A percentile compares a stretch with the other conserved stretches of the same genome.
Conservation (phyloP, 1,140 invertebrate species). For the Patella vulgata region DNA sequence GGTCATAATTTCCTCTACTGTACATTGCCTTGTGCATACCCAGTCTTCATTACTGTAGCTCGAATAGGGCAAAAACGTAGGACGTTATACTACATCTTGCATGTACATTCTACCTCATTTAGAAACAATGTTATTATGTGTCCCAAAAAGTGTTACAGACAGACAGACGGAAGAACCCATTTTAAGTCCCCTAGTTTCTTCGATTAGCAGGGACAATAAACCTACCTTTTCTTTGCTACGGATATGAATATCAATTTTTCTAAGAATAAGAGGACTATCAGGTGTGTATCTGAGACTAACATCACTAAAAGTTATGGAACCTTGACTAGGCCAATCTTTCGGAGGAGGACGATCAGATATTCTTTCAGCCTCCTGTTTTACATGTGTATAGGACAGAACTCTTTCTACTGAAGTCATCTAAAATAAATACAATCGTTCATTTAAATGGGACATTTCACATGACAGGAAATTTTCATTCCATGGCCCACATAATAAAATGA, state of each 20-base stretch:
- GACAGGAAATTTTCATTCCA: too few species aligned
- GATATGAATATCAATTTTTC: constrained; percentile 77
- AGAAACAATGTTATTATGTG: too few species aligned
- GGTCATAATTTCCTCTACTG: too few species aligned
- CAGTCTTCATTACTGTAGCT: too few species aligned
- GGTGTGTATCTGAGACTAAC: constrained; percentile 74
- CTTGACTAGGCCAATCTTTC: constrained; percentile 72
- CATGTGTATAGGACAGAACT: constrained; percentile 78
- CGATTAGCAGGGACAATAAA: too few species aligned
- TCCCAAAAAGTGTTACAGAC: too few species aligned
- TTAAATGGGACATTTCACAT: background rate
- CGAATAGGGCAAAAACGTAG: too few species aligned
- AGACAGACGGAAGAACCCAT: too few species aligned
- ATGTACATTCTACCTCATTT: too few species aligned
- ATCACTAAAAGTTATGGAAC: constrained; percentile 75
- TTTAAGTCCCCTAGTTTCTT: too few species aligned
- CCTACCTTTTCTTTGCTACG: constrained; percentile 75
- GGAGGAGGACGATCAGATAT: constrained; percentile 70
- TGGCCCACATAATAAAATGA: background rate
- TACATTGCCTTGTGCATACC: too few species aligned
- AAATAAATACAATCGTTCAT: constrained; percentile 9
- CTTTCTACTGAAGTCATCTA: constrained; percentile 86
- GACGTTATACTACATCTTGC: too few species aligned
- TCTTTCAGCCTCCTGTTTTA: constrained; percentile 73
- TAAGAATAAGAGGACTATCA: constrained; percentile 75